Evolutionary conservation across 2,888 invertebrate species (phyloP), one percentile per base, ranked within the genome.

Genomic region (Sarcophaga variegata): DNA sequence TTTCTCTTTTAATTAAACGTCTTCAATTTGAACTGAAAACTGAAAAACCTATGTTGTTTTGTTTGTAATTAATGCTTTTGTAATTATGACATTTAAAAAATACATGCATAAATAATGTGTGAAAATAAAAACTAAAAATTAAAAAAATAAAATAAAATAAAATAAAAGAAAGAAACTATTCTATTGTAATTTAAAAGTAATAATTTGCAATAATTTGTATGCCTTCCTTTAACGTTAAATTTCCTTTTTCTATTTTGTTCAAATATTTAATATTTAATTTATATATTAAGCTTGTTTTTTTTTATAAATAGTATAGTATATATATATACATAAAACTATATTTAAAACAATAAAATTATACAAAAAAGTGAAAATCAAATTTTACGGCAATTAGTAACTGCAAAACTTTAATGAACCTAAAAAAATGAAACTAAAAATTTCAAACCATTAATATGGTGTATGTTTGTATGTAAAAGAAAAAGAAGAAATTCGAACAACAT

Each of bases 151-250:
- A n/a, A n/a, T n/a, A 47, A 45, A 60, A 27, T 54, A 2, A 71
- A 71, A 67, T 20, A 11, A 66, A 66, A 77, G 6, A 76, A 66
- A 17, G 72, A 67, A 63, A 77, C 86, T 81, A 84, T 37, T 12
- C 86, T 81, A 84, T 37, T 12, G 81, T 54, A 77, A 69, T 45
- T 22, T 71, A 83, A 72, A 74, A 10, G 37, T 54, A 54, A 14
- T 78, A n/a, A 83, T 86, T 83, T 87, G 77, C 86, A 87, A 87
- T 87, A 87, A 87, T 74, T 81, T 70, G 37, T 67, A 83, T 86
- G 86, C 83, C 86, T 86, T 83, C 63, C 54, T 78, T 81, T 81
- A 63, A 72, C 60, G 22, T 70, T 37, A 17, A 62, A 81, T 69
- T 64, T 54, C 54, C 54, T 81, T 49, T 22, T 64, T 70, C 49